These are phyloP conservation scores for Eumacrocentrus americanus DNA, from an alignment of 2,888 invertebrate genomes.

Conservation along the genomic window DNA sequence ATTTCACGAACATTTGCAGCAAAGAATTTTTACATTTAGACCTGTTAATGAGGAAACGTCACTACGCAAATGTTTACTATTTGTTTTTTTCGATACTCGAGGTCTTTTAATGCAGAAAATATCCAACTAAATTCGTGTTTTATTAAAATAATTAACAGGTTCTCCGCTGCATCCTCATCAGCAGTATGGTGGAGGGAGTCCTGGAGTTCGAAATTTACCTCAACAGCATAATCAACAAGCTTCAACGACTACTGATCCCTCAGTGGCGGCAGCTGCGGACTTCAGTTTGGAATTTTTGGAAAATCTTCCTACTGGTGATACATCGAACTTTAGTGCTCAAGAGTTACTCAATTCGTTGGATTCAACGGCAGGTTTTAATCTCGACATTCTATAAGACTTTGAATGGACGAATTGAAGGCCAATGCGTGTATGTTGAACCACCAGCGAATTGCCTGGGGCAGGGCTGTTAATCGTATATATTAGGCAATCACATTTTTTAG, in stretches of 20 bases:
- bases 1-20: no score
- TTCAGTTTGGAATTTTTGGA: conserved; percentile 87
- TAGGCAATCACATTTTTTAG: conserved; percentile 54
- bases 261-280: conserved; percentile 63
- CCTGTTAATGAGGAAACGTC: no score
- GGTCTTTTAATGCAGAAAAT: no score
- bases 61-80: no score
- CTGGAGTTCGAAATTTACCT: conserved; percentile 56
- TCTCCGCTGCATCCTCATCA: conserved; percentile 62
- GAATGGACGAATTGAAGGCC: conserved; percentile 13
- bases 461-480: conserved; percentile 33
- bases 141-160: conserved; percentile 39
- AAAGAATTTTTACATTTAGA: no score
- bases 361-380: conserved; percentile 67
- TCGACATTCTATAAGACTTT: conserved; percentile 54
- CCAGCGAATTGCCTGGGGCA: conserved; percentile 7
- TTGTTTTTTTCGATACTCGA: no score
- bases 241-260: conserved; percentile 50
- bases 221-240: conserved; percentile 48
- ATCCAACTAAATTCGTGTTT: background rate
- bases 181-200: conserved; percentile 56
- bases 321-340: conserved; percentile 79
- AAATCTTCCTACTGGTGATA: conserved; percentile 78
- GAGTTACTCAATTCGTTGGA: conserved; percentile 85
- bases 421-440: conserved; percentile 6